Conservation (phyloP, 2,888 invertebrate genomes). For the Mythimna pallens region DNA sequence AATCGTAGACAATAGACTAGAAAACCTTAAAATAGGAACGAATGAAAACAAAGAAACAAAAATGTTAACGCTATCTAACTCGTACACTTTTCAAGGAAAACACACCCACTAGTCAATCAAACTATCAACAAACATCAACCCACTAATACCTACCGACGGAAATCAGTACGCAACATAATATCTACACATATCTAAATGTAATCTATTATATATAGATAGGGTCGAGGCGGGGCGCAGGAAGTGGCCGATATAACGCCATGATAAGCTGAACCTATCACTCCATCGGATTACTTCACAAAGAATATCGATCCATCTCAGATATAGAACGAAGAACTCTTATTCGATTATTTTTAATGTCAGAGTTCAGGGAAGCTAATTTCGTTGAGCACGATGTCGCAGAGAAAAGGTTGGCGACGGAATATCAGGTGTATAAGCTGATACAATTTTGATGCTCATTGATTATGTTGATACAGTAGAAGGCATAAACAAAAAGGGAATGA, state of each 20-base stretch:
- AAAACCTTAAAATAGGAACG: background rate
- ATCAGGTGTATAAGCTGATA: background rate
- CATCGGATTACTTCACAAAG: slow-evolving; percentile 79
- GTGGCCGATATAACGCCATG: slow-evolving; percentile 62
- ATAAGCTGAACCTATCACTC: slow-evolving; percentile 69
- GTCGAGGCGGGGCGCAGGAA: slow-evolving; percentile 65
- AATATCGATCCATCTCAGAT: slow-evolving; percentile 66
- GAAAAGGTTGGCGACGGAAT: background rate
- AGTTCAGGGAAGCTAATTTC: slow-evolving; percentile 68
- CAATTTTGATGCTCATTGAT: background rate
- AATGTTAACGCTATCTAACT: slow-evolving; percentile 18
- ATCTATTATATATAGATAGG: slow-evolving; percentile 65
- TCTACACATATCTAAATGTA: slow-evolving; percentile 57
- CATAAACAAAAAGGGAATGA: background rate
- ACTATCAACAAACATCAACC: slow-evolving; percentile 39
- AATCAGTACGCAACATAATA: slow-evolving; percentile 56
- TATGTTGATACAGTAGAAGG: background rate
- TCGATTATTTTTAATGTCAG: slow-evolving; percentile 79
- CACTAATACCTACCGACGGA: slow-evolving; percentile 54
- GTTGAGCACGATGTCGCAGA: slow-evolving; percentile 13
- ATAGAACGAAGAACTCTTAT: slow-evolving; percentile 77
- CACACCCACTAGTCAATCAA: slow-evolving; percentile 34
- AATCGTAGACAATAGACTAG: background rate
- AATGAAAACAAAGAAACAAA: slow-evolving; percentile 22
- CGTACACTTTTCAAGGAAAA: slow-evolving; percentile 39